Base-by-base conservation (phyloP, 1,140 invertebrate species). In the Drosophila persimilis region DNA sequence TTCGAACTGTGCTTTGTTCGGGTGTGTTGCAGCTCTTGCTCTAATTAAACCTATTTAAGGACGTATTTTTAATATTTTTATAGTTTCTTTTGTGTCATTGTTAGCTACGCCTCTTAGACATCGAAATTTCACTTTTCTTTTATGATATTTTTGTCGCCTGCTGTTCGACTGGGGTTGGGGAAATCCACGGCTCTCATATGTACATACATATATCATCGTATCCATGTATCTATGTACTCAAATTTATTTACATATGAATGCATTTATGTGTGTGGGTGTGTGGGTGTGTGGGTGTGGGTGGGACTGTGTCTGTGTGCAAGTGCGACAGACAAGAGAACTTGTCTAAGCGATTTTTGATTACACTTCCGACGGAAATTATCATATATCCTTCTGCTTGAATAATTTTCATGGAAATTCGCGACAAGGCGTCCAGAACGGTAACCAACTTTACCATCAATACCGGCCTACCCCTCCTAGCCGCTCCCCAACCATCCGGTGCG, bases 261-360 rank as follows among this genome's bases (percentile, higher is more conserved):
- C 6, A 17, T 55, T 22, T 17, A 13, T 41, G 15, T 20, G n/a
- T n/a, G 3, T 35, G 17, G 7, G 15, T 20, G n/a, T n/a, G 3
- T 35, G 17, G 7, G 7, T 22, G 17, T 15, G 47, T n/a, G 17
- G 17, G 8, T 51, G 24, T 50, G 44, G 35, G 22, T n/a, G 7
- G 44, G 22, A 22, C 39, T 56, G 26, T 29, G 15, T 50, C 20
- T 48, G 62, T 39, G 9, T 45, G 17, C 39, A 43, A 22, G 17
- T 11, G 35, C 20, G 35, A 24, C 11, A 20, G 9, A 11, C 31
- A 64, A 54, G 35, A 56, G 35, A 43, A 53, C 45, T 89, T 80
- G 89, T 89, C 90, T 91, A 91, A 91, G 90, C 90, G 90, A 91
- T 91, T 91, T 91, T 91, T 91, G 90, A 91, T 91, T 91, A 91